Evolutionary conservation across 2,797 vertebrate genomes (phyloP).

Genomic region (Clarias platycephalus): DNA sequence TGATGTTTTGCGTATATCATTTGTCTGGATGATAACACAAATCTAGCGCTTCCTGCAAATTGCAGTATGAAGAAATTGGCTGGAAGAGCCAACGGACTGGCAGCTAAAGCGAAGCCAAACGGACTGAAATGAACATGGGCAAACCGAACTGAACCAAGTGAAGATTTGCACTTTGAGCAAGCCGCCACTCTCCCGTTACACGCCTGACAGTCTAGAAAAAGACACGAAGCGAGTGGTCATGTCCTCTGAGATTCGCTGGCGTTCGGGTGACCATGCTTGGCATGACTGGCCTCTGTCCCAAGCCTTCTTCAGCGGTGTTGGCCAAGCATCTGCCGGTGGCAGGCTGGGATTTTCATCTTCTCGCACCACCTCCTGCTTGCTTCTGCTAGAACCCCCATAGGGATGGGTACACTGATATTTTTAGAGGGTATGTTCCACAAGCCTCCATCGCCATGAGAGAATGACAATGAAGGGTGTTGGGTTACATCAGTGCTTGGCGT

Average conservation of each 20-base stretch:
- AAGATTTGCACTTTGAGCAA: conserved; percentile 14
- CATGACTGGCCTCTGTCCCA: conserved; percentile 65
- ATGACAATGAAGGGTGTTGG: conserved; percentile 82
- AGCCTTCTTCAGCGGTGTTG: conserved; percentile 60
- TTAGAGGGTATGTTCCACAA: conserved; percentile 80
- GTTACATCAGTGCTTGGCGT: conserved; percentile 77
- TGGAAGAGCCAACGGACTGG: neutral
- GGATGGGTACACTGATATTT: conserved; percentile 76
- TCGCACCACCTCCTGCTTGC: conserved; percentile 80
- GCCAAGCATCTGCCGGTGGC: conserved; percentile 76
- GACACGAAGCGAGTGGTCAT: conserved; percentile 23
- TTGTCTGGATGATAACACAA: neutral
- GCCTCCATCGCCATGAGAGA: conserved; percentile 76
- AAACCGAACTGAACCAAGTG: neutral
- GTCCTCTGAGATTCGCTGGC: conserved; percentile 30
- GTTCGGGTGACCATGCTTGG: conserved; percentile 70
- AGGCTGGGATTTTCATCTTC: conserved; percentile 78
- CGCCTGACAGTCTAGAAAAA: conserved; percentile 39
- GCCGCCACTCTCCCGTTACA: conserved; percentile 22
- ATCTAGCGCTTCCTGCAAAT: neutral
- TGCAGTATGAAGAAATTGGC: neutral
- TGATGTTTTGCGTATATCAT: neutral
- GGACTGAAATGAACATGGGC: neutral
- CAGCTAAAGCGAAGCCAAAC: neutral
- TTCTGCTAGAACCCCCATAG: conserved; percentile 72